Conservation (phyloP, 2,797 vertebrate species). For the Gila robusta region DNA sequence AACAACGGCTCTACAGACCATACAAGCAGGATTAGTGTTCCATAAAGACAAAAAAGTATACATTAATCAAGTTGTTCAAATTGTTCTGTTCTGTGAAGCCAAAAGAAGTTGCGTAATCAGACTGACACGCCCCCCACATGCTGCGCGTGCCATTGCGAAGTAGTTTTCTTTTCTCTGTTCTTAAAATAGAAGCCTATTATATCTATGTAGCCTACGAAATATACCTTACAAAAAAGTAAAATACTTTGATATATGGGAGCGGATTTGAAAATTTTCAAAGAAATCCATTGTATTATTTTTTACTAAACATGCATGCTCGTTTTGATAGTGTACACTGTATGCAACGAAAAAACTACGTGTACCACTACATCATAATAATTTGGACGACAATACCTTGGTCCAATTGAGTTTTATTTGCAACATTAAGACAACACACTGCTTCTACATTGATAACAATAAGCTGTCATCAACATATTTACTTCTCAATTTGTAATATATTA, state of each 20-base stretch:
- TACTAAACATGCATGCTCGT: neutral
- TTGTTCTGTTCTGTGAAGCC: neutral
- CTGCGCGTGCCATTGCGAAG: neutral
- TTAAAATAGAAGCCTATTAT: too few relatives aligned
- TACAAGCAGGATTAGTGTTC: neutral
- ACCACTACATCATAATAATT: neutral
- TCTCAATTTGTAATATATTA: slow-evolving; percentile 67
- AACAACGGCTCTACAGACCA: neutral
- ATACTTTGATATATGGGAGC: neutral
- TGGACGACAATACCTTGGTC: slow-evolving; percentile 69
- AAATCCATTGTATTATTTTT: neutral
- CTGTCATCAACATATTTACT: slow-evolving; percentile 68
- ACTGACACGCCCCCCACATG: neutral
- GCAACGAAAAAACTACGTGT: neutral
- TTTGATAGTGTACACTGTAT: neutral
- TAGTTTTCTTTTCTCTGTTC: neutral
- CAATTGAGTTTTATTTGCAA: slow-evolving; percentile 83
- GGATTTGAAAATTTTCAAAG: neutral
- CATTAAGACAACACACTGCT: slow-evolving; percentile 80
- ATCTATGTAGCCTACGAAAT: too few relatives aligned
- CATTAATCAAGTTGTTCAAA: neutral
- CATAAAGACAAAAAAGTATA: neutral
- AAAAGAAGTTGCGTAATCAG: neutral
- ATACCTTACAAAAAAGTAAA: neutral
- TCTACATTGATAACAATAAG: slow-evolving; percentile 77